Base-by-base conservation (phyloP, 2,797 vertebrate species). In the Cirrhinus mrigala region DNA sequence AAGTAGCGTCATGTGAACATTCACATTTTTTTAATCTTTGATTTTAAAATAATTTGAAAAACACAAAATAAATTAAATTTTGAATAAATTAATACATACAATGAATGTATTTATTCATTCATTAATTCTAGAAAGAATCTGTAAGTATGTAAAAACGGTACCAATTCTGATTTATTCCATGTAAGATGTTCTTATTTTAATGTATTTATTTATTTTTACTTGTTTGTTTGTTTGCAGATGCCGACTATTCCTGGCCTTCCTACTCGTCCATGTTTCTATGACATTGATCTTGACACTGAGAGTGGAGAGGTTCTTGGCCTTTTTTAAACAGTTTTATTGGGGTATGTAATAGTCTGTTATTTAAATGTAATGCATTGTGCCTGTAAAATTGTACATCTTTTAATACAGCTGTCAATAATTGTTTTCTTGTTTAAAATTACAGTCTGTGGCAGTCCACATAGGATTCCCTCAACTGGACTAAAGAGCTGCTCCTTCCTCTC, bases 161-260 rank as follows among this genome's bases (percentile, higher is more conserved):
- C 52, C n/a, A 68, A 6, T 37, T 52, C 14, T 33, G 27, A 33
- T 54, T 33, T 3, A 4, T 50, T 40, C 2, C 9, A 16, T 29
- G 27, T 80, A 37, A 48, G 33, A 69, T 52, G 27, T 81, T 81
- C 22, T 0, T 85, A 3, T 83, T 81, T 15, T n/a, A 1, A 88
- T 62, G 18, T 14, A n/a, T n/a, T 33, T 3, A 60, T 27, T 2
- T 62, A 6, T 66, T 66, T 33, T 18, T 44, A 8, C 6, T 40
- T 44, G 8, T 44, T 44, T 44, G 40, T 44, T 44, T 44, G 40
- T 9, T 44, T 37, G 14, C 74, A 99, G 98, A 99, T 99, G 97
- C 98, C 97, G 79, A 99, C 98, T 0, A 99, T 99, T 94, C 98
- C 98, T 5, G 98, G 98, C 54, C 96, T 99, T 85, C 98, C 98